Percentiles rank a stretch among this genome's conserved stretches.
phyloP scores from a whole-genome alignment of 2,113 vertebrate genomes.

The Catharus bicknelli region DNA sequence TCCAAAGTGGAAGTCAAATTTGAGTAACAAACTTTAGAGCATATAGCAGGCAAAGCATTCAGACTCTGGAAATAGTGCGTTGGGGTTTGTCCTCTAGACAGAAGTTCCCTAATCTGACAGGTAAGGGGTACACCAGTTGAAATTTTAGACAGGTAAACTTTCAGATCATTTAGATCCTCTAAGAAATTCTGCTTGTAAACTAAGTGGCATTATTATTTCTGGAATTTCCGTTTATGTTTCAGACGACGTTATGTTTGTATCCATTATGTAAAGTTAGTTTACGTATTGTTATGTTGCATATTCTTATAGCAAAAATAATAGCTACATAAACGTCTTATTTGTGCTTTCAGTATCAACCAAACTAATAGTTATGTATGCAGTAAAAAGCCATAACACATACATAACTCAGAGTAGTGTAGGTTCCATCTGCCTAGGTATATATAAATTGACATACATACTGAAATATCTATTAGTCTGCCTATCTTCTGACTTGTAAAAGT shows the following conservation, averaged over 20 bases:
- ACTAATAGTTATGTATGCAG: background rate
- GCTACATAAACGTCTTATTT: background rate
- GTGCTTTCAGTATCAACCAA: background rate
- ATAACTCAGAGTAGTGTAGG: background rate
- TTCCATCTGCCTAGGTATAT: background rate
- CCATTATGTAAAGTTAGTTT: conserved; percentile 10
- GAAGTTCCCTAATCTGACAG: background rate
- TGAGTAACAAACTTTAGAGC: background rate
- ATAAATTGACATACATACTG: background rate
- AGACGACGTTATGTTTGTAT: background rate
- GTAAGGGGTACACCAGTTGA: background rate
- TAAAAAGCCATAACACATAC: background rate
- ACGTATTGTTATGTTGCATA: background rate
- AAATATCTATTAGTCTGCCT: background rate
- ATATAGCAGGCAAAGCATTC: background rate
- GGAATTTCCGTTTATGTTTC: background rate
- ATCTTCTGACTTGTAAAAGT: background rate
- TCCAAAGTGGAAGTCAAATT: background rate
- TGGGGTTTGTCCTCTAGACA: background rate
- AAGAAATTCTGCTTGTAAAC: background rate
- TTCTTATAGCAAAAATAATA: background rate
- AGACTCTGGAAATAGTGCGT: background rate
- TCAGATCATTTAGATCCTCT: background rate
- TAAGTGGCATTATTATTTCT: background rate
- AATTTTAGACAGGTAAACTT: background rate